These are phyloP conservation scores for Spea bombifrons DNA, from an alignment of 2,113 vertebrate species.

Conservation along the genomic window DNA sequence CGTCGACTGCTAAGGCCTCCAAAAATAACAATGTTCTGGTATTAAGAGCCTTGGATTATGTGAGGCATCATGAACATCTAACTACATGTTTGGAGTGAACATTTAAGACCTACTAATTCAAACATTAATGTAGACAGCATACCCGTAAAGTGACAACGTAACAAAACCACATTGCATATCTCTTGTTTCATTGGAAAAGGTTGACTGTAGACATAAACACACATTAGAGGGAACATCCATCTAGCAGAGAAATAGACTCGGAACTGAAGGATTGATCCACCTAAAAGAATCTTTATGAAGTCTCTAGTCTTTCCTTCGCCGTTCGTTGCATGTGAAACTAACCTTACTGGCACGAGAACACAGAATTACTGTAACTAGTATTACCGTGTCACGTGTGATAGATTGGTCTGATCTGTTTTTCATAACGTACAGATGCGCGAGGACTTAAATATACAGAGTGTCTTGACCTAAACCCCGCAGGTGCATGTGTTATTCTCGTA, in stretches of 20 bases:
- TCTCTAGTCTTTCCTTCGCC: background rate
- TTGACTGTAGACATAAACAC: too few species aligned
- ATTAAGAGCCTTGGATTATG: too few species aligned
- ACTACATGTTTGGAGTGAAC: too few species aligned
- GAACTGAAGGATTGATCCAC: background rate
- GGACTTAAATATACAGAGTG: background rate
- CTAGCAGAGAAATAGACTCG: background rate
- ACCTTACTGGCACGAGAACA: background rate
- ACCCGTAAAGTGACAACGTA: too few species aligned
- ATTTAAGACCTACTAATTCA: too few species aligned
- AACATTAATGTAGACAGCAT: too few species aligned
- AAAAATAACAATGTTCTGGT: too few species aligned
- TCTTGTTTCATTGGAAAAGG: too few species aligned
- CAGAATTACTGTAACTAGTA: background rate
- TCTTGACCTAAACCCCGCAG: background rate
- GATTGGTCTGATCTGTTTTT: background rate
- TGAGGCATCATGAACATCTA: too few species aligned
- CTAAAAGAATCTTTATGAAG: background rate
- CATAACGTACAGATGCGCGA: background rate
- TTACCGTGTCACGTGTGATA: background rate
- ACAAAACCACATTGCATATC: too few species aligned
- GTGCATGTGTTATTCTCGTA: background rate
- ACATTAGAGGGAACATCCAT: too few species aligned
- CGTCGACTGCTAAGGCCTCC: too few species aligned
- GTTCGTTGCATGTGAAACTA: background rate